phyloP scores from a whole-genome alignment of 1,140 invertebrate genomes.

The Diuraphis noxia region DNA sequence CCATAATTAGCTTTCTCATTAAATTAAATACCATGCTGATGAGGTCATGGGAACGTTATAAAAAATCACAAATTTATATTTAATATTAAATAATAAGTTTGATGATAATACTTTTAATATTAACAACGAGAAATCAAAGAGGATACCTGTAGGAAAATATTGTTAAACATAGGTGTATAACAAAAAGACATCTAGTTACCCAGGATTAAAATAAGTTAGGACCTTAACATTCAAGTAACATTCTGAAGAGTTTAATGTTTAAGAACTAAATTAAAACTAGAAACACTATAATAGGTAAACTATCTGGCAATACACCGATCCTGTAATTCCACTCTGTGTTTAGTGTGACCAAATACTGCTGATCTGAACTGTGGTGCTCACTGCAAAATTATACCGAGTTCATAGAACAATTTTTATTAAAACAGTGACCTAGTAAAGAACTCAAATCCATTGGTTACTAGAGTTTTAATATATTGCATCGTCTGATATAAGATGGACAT shows the following conservation, averaged over 20 bases:
- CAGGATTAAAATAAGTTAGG: neutral
- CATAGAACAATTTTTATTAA: neutral
- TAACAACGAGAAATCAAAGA: neutral
- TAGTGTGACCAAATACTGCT: neutral
- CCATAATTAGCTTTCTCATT: neutral
- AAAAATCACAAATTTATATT: neutral
- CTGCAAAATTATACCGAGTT: neutral
- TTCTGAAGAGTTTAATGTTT: neutral
- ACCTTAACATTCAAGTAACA: neutral
- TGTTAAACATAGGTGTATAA: neutral
- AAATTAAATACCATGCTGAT: neutral
- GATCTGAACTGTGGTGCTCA: rapidly evolving
- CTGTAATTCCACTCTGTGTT: neutral
- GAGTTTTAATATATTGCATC: neutral
- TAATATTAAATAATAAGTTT: neutral
- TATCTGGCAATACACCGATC: neutral
- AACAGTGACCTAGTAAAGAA: neutral
- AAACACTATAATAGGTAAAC: neutral
- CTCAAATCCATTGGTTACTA: neutral
- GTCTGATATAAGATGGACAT: neutral
- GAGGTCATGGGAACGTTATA: too few relatives aligned
- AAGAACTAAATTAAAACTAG: neutral
- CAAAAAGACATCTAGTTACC: neutral
- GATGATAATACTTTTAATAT: neutral
- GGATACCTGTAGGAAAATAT: neutral